Conservation (phyloP, 37 sponge, comb jelly and placozoan genomes). For the Hormiphora californensis region DNA sequence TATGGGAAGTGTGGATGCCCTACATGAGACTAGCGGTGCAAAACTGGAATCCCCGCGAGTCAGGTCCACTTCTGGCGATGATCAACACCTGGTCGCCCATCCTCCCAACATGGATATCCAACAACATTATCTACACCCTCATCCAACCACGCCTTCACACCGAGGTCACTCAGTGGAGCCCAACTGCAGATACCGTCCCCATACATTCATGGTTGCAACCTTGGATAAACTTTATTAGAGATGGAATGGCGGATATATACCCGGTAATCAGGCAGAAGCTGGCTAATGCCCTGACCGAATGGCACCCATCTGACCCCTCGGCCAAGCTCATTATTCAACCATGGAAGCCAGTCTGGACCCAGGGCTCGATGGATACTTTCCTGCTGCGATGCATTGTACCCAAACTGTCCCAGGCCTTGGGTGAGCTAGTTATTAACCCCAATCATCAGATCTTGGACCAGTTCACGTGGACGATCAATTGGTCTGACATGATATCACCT, state of each 20-base stretch:
- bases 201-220: slow-evolving; percentile 95
- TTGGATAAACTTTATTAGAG: slow-evolving; percentile 87
- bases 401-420: slow-evolving; percentile 71
- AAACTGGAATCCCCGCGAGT: slow-evolving; percentile 58
- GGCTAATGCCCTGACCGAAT: slow-evolving; percentile 78
- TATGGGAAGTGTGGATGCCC: slow-evolving; percentile 95
- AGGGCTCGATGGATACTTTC: slow-evolving; percentile 82
- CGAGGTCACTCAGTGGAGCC: slow-evolving; percentile 88
- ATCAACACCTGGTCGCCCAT: slow-evolving; percentile 75
- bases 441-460: slow-evolving; percentile 73
- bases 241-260: slow-evolving; percentile 60
- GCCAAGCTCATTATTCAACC: slow-evolving; percentile 85
- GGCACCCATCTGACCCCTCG: slow-evolving; percentile 93
- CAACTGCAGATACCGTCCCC: slow-evolving; percentile 83
- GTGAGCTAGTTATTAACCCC: slow-evolving; percentile 77
- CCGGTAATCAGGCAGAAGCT: slow-evolving; percentile 84
- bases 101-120: slow-evolving; percentile 71
- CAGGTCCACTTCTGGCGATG: slow-evolving; percentile 65
- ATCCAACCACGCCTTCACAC: slow-evolving; percentile 70
- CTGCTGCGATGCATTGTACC: slow-evolving; percentile 73
- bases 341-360: slow-evolving; percentile 84
- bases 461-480: slow-evolving; percentile 78
- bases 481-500: slow-evolving; percentile 82
- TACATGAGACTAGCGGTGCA: slow-evolving; percentile 59
- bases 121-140: slow-evolving; percentile 74